Conservation (phyloP, 2,888 invertebrate genomes). For the Chymomyza fuscimana region DNA sequence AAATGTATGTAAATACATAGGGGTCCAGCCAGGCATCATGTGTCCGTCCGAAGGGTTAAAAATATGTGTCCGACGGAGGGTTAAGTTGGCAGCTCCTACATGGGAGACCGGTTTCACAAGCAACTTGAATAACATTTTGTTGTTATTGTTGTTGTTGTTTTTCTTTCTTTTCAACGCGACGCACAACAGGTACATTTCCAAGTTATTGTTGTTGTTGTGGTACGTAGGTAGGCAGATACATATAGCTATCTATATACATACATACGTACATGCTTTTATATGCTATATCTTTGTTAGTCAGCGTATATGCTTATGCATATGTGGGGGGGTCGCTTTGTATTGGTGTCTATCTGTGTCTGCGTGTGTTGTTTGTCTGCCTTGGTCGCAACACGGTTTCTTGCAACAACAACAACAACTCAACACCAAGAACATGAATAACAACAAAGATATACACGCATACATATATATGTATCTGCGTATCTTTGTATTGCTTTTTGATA, state of each 20-base stretch:
- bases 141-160: conserved; percentile 22
- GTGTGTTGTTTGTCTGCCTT: conserved; percentile 44
- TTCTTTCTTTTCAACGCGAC: conserved; percentile 36
- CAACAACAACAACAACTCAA: background rate
- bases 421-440: conserved; percentile 21
- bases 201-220: conserved; percentile 32
- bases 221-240: conserved; percentile 25
- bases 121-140: conserved; percentile 48
- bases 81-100: conserved; percentile 43
- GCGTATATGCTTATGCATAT: conserved; percentile 22
- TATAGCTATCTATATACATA: conserved; percentile 22
- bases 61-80: too few relatives aligned
- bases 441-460: conserved; percentile 9
- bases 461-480: conserved; percentile 22
- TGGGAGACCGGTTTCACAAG: conserved; percentile 50
- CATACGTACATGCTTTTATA: background rate
- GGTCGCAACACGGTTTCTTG: background rate
- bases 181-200: conserved; percentile 53
- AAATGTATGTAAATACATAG: too few relatives aligned
- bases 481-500: conserved; percentile 43
- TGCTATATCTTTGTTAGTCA: background rate
- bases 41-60: too few relatives aligned
- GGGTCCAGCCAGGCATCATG: too few relatives aligned
- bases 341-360: conserved; percentile 30
- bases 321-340: background rate